A percentile compares a stretch with the other conserved stretches of the same genome.
phyloP scores from a whole-genome alignment of 2,888 invertebrate genomes.

The Agrochola macilenta region DNA sequence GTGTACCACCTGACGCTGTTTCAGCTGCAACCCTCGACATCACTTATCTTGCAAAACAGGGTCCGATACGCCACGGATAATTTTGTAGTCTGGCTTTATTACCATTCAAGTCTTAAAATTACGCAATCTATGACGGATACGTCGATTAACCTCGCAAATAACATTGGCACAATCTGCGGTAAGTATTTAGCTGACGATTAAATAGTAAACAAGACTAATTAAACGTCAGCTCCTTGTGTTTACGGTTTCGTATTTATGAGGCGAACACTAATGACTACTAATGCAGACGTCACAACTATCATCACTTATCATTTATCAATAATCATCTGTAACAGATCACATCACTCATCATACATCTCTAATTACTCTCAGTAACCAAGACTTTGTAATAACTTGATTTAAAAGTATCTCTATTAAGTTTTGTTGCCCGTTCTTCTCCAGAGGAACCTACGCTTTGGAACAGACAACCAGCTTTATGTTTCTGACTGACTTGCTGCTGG shows the following conservation, averaged over 20 bases:
- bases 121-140: background rate
- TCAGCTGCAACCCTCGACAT: too few relatives aligned
- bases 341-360: too few relatives aligned
- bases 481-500: too few relatives aligned
- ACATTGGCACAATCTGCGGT: background rate
- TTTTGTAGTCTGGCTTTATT: background rate
- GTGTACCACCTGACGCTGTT: too few relatives aligned
- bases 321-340: too few relatives aligned
- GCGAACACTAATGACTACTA: too few relatives aligned
- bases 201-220: background rate
- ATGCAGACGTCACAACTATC: background rate
- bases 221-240: background rate
- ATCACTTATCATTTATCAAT: too few relatives aligned
- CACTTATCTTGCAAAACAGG: too few relatives aligned
- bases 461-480: background rate
- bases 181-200: background rate
- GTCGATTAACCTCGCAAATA: background rate
- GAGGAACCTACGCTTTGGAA: background rate
- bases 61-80: too few relatives aligned
- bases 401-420: background rate
- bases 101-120: background rate
- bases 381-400: too few relatives aligned
- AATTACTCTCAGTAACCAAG: too few relatives aligned
- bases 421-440: background rate
- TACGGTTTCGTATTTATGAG: background rate